Evolutionary conservation across 2,888 invertebrate species (phyloP).

Genomic region (Volucella inflata): DNA sequence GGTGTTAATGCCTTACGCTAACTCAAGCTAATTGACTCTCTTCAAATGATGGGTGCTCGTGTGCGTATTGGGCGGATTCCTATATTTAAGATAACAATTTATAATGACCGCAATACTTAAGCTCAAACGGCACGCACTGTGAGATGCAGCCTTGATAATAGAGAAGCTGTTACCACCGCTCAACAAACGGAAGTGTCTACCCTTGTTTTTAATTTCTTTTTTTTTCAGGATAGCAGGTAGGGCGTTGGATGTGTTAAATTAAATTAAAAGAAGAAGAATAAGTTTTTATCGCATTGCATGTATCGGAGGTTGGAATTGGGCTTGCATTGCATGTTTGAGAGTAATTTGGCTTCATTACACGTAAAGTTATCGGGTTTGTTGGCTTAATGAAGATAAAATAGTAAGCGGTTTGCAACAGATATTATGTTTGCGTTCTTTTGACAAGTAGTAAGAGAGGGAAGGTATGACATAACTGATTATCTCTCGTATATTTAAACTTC

Average conservation of each 20-base stretch:
- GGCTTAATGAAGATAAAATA: conserved; percentile 5
- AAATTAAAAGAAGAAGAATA: background rate
- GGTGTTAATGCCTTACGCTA: conserved; percentile 51
- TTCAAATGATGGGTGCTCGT: background rate
- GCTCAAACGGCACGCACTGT: conserved; percentile 31
- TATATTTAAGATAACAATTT: conserved; percentile 13
- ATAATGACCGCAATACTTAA: conserved; percentile 38
- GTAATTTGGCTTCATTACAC: conserved; percentile 4
- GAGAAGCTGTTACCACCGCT: conserved; percentile 1
- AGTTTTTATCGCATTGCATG: background rate
- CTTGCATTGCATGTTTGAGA: conserved; percentile 20
- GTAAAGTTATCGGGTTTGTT: background rate
- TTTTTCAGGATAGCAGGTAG: background rate
- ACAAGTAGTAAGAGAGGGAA: too few relatives aligned
- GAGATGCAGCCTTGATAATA: conserved; percentile 8
- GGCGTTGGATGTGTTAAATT: conserved; percentile 7
- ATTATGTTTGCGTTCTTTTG: background rate
- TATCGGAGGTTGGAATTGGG: background rate
- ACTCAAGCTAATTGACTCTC: conserved; percentile 54
- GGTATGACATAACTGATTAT: too few relatives aligned
- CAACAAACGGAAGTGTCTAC: background rate
- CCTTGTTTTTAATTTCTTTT: background rate
- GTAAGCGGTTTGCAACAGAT: background rate
- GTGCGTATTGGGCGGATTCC: conserved; percentile 18
- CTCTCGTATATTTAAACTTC: too few relatives aligned